These are phyloP conservation scores for Pectinophora gossypiella DNA, from an alignment of 1,140 invertebrate species.

Conservation along the genomic window DNA sequence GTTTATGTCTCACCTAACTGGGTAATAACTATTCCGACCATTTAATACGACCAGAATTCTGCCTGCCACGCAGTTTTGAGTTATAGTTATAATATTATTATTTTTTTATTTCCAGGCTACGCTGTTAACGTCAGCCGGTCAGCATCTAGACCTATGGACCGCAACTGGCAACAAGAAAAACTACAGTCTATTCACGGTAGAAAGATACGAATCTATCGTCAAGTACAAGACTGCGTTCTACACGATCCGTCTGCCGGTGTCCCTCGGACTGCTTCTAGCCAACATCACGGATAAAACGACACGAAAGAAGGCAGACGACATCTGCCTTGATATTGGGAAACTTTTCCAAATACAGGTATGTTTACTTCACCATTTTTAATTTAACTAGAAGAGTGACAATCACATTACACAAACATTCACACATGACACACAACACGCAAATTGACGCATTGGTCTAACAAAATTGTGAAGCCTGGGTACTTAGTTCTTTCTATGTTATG, in stretches of 20 bases:
- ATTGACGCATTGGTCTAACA: no score
- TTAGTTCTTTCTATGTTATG: no score
- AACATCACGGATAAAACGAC: constrained; percentile 80
- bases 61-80: no score
- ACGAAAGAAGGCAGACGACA: constrained; percentile 81
- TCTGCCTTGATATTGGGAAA: constrained; percentile 91
- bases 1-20: no score
- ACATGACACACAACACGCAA: no score
- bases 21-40: no score
- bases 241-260: constrained; percentile 90
- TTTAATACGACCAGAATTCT: no score
- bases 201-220: constrained; percentile 88
- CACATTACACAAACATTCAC: no score
- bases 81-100: no score
- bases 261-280: constrained; percentile 87
- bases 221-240: constrained; percentile 96
- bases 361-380: no score
- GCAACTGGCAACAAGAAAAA: constrained; percentile 75
- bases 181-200: constrained; percentile 84
- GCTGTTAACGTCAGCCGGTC: constrained; percentile 84
- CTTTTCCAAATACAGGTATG: constrained; percentile 92
- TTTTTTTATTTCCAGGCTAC: constrained; percentile 37
- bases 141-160: constrained; percentile 81
- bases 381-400: no score
- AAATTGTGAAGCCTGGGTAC: no score